These are phyloP conservation scores for Coelinius sp. DNA, from an alignment of 2,888 invertebrate genomes.

Conservation along the genomic window DNA sequence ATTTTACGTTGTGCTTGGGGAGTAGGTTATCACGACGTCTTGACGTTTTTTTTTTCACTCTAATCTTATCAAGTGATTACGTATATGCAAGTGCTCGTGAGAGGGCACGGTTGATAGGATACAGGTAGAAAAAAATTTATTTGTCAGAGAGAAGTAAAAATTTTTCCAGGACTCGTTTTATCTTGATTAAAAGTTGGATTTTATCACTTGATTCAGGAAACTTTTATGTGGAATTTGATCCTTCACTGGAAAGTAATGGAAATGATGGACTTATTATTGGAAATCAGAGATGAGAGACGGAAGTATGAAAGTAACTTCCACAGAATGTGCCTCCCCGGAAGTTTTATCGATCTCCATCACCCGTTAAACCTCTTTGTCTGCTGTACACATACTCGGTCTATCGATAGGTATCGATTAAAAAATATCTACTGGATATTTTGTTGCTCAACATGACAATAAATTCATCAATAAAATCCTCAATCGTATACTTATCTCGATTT, in stretches of 20 bases:
- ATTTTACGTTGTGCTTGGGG: not conserved
- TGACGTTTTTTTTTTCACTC: conserved; percentile 1
- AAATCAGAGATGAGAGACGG: conserved; percentile 6
- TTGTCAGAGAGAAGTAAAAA: not conserved
- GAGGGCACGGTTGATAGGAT: not conserved
- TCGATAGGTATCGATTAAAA: conserved; percentile 2
- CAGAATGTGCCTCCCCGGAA: not conserved
- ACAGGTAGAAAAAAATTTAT: not conserved
- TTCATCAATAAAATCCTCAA: not conserved
- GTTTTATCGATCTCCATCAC: conserved; percentile 2
- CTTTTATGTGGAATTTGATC: not conserved
- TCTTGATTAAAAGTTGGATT: not conserved
- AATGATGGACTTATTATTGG: not conserved
- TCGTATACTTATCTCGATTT: not conserved
- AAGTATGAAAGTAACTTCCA: conserved; percentile 3
- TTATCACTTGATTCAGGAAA: not conserved
- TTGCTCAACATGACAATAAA: not conserved
- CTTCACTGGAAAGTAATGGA: not conserved
- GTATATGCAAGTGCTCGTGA: not conserved
- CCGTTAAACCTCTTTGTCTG: conserved; percentile 17
- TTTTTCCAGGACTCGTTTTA: not conserved
- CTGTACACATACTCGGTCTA: not conserved
- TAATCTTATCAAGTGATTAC: conserved; percentile 15
- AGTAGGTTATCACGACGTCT: conserved; percentile 21
- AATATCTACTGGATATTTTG: not conserved